phyloP scores from a whole-genome alignment of 2,888 invertebrate genomes.

The Prionchulus punctatus region DNA sequence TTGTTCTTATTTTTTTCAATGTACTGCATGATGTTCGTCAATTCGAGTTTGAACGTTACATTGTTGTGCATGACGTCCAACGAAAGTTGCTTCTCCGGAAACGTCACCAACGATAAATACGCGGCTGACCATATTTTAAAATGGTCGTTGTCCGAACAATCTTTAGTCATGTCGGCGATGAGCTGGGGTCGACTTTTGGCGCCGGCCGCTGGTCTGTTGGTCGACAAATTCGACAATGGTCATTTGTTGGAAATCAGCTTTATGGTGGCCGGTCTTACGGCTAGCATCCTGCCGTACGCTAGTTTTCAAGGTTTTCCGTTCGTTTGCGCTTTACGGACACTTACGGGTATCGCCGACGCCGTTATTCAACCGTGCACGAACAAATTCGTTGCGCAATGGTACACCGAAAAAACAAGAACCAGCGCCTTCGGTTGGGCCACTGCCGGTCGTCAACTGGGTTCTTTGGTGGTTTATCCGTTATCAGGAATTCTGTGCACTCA shows the following conservation, averaged over 20 bases:
- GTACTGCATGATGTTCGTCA: slow-evolving; percentile 4
- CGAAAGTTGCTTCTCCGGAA: neutral
- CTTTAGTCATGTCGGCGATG: slow-evolving; percentile 5
- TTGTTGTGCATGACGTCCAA: slow-evolving; percentile 5
- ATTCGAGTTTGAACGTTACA: slow-evolving; percentile 2
- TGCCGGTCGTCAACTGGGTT: slow-evolving; percentile 10
- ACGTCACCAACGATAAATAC: neutral
- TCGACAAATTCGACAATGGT: neutral
- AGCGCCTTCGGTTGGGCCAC: slow-evolving; percentile 5
- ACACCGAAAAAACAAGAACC: neutral
- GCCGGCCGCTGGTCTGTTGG: slow-evolving; percentile 1
- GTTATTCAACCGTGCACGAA: slow-evolving; percentile 10
- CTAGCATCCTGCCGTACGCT: neutral
- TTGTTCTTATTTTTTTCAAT: slow-evolving; percentile 2
- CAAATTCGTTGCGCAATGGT: slow-evolving; percentile 7
- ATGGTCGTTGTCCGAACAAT: slow-evolving; percentile 4
- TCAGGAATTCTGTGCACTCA: slow-evolving; percentile 3
- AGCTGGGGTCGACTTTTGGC: slow-evolving; percentile 9
- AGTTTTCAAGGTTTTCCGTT: neutral
- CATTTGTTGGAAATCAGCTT: neutral
- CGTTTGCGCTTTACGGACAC: slow-evolving; percentile 1
- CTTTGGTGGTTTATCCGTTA: slow-evolving; percentile 3
- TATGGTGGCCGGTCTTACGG: neutral
- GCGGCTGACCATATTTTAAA: neutral
- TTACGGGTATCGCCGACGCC: slow-evolving; percentile 7